Evolutionary conservation across 1,140 invertebrate genomes (phyloP).

Genomic region (Solen grandis): DNA sequence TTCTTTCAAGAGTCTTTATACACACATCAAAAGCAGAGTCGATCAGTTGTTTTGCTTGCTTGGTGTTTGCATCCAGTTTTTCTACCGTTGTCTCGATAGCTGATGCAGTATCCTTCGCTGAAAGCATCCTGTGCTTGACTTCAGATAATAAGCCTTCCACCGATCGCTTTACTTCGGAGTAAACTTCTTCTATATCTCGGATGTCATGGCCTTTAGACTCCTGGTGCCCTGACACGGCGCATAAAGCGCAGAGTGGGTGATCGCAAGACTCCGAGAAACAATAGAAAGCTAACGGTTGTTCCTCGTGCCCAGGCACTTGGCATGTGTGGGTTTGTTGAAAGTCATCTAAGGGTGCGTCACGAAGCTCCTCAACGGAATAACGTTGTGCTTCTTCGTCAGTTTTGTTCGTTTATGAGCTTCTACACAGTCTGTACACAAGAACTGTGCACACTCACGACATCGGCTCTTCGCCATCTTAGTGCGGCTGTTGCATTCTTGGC

Average conservation of each 20-base stretch:
- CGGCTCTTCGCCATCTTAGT: constrained; percentile 9
- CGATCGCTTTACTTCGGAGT: constrained; percentile 28
- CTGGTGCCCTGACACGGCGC: constrained; percentile 39
- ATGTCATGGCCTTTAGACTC: constrained; percentile 53
- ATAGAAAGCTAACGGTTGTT: constrained; percentile 47
- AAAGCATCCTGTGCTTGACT: constrained; percentile 50
- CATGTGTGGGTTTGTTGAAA: constrained; percentile 44
- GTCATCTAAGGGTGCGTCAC: constrained; percentile 40
- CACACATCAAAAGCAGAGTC: constrained; percentile 38
- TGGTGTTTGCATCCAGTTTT: constrained; percentile 14
- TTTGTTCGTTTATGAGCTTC: constrained; percentile 43
- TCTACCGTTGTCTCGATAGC: constrained; percentile 43
- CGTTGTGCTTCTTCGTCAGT: constrained; percentile 45
- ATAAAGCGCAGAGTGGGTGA: constrained; percentile 43
- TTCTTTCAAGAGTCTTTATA: constrained; percentile 42
- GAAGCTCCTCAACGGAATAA: constrained; percentile 40
- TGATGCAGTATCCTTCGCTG: constrained; percentile 37
- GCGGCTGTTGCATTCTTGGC: constrained; percentile 36
- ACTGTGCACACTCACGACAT: constrained; percentile 53
- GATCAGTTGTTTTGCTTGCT: constrained; percentile 17
- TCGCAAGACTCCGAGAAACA: constrained; percentile 26
- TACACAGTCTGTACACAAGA: constrained; percentile 41
- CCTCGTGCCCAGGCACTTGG: constrained; percentile 27
- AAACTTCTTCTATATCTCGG: constrained; percentile 48
- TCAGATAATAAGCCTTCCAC: constrained; percentile 50